phyloP scores from a whole-genome alignment of 2,888 invertebrate genomes.

The Mimachlamys varia region DNA sequence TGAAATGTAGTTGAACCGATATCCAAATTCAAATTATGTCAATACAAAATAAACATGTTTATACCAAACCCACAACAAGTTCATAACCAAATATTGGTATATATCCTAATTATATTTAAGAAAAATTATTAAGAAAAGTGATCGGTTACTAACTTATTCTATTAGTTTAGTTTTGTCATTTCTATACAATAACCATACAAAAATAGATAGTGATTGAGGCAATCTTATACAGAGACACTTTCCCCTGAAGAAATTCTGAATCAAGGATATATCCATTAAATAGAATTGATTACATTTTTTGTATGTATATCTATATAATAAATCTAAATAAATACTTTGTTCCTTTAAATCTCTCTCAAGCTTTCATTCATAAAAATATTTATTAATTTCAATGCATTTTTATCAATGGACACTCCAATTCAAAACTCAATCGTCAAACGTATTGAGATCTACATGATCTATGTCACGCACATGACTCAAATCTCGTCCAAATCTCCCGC shows the following conservation, averaged over 20 bases:
- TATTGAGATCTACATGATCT: constrained; percentile 15
- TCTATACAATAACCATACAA: background rate
- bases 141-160: no score
- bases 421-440: background rate
- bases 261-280: background rate
- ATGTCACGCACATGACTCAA: constrained; percentile 67
- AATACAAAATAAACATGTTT: no score
- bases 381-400: background rate
- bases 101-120: no score
- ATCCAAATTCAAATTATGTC: no score
- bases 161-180: no score
- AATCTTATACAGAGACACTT: background rate
- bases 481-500: constrained; percentile 76
- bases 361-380: constrained; percentile 22
- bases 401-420: background rate
- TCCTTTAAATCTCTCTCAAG: constrained; percentile 17
- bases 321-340: background rate
- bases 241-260: background rate
- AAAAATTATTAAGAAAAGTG: no score
- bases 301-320: background rate
- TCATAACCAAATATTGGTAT: no score
- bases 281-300: background rate
- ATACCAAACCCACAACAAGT: no score
- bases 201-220: background rate
- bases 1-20: no score